phyloP scores from a whole-genome alignment of 2,888 invertebrate species.

The Anodontia alba region DNA sequence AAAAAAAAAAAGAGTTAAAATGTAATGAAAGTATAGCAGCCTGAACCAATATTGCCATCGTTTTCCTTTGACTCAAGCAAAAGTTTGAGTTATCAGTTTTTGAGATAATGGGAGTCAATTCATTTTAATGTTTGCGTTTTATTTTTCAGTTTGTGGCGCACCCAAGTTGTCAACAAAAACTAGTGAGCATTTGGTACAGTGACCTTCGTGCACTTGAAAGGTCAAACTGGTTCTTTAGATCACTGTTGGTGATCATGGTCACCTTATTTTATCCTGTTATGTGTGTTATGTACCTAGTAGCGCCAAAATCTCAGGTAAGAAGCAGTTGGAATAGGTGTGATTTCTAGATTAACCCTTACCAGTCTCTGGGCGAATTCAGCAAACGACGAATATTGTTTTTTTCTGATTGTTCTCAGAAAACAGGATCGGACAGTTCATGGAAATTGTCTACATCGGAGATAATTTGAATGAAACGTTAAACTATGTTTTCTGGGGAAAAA shows the following conservation, averaged over 20 bases:
- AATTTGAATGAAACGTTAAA: too few relatives aligned
- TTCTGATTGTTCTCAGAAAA: neutral
- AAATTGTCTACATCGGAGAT: too few relatives aligned
- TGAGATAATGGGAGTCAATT: too few relatives aligned
- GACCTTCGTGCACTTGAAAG: conserved; percentile 74
- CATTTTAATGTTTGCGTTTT: neutral
- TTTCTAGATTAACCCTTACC: too few relatives aligned
- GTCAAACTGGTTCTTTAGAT: conserved; percentile 75
- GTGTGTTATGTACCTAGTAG: conserved; percentile 76
- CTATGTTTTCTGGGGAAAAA: too few relatives aligned
- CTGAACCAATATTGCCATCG: too few relatives aligned
- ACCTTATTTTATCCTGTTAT: conserved; percentile 77
- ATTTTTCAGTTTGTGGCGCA: conserved; percentile 81
- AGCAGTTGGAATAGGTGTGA: too few relatives aligned
- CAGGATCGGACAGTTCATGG: neutral
- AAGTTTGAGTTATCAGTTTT: too few relatives aligned
- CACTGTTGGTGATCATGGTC: conserved; percentile 69
- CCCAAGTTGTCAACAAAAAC: conserved; percentile 82
- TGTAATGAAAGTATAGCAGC: too few relatives aligned
- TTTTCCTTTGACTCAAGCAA: too few relatives aligned
- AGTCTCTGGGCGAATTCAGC: too few relatives aligned
- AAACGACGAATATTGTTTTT: neutral
- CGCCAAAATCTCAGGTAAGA: conserved; percentile 76
- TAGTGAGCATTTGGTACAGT: conserved; percentile 81
- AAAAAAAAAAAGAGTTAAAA: too few relatives aligned